A percentile compares a stretch with the other conserved stretches of the same genome.
Conservation (phyloP, 2,797 vertebrate genomes). For the Bryconaethiops microstoma region DNA sequence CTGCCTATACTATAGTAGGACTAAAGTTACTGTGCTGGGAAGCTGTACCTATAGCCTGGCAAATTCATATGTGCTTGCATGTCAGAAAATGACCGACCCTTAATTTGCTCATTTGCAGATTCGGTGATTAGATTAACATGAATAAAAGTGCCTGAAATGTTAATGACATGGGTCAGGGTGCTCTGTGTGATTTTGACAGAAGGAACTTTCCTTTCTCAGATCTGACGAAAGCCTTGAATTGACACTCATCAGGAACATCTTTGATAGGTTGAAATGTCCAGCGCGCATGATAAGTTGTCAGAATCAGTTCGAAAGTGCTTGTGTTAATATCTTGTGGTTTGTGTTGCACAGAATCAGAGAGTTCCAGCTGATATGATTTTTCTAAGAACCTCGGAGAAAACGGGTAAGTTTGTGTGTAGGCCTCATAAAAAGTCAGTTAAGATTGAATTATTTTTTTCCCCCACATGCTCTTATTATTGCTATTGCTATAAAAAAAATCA, state of each 20-base stretch:
- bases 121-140: background rate
- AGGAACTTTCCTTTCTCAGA: too few relatives aligned
- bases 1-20: slow-evolving; percentile 49
- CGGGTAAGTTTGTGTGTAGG: slow-evolving; percentile 75
- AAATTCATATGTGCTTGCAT: background rate
- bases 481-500: too few relatives aligned
- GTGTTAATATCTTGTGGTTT: background rate
- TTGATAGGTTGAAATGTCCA: background rate
- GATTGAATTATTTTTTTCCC: too few relatives aligned
- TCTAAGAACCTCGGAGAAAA: slow-evolving; percentile 95
- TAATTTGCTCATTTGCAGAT: background rate
- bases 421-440: too few relatives aligned
- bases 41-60: slow-evolving; percentile 32
- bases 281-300: too few relatives aligned
- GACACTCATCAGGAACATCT: too few relatives aligned
- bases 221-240: background rate
- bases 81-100: background rate
- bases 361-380: slow-evolving; percentile 99
- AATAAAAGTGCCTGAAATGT: background rate
- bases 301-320: background rate
- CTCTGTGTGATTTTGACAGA: background rate
- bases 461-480: too few relatives aligned
- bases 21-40: slow-evolving; percentile 56
- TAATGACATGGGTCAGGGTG: background rate
- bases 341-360: slow-evolving; percentile 88